Evolutionary conservation across 35 echinoderm and acorn worm species (phyloP).

Genomic region (Apostichopus japonicus): DNA sequence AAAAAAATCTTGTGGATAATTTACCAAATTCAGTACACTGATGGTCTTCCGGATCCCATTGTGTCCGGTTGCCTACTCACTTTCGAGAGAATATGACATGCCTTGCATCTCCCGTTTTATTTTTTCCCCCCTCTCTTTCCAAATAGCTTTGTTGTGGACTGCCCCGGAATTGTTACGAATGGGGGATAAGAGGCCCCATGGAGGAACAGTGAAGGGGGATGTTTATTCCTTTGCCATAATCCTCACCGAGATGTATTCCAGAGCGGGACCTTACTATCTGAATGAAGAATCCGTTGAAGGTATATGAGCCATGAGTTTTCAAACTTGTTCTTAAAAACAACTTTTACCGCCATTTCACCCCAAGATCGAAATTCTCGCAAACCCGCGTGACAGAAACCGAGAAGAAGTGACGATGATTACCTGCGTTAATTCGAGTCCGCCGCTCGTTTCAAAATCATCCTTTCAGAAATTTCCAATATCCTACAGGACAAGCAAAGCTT

Average conservation of each 20-base stretch:
- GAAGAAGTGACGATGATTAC: too few relatives aligned
- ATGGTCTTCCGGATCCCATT: not conserved
- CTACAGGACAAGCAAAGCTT: too few relatives aligned
- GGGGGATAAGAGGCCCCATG: constrained; percentile 58
- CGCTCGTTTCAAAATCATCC: too few relatives aligned
- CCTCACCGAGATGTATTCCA: constrained; percentile 87
- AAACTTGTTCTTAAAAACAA: not conserved
- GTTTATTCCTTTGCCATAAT: constrained; percentile 91
- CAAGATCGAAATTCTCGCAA: too few relatives aligned
- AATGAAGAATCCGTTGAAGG: constrained; percentile 75
- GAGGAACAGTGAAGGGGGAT: constrained; percentile 79
- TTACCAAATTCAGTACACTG: too few relatives aligned
- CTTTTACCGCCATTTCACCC: too few relatives aligned
- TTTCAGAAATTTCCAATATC: too few relatives aligned
- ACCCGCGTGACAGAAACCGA: too few relatives aligned
- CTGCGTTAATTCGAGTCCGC: too few relatives aligned
- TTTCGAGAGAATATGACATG: too few relatives aligned
- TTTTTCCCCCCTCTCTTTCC: not conserved
- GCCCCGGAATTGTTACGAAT: constrained; percentile 85
- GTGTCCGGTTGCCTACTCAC: not conserved
- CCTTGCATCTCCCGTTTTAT: not conserved
- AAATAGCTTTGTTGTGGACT: constrained; percentile 69
- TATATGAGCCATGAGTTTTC: not conserved
- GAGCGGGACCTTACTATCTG: constrained; percentile 79
- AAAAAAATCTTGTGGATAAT: too few relatives aligned